Percentiles rank a stretch among this genome's conserved stretches.
phyloP scores from a whole-genome alignment of 2,113 vertebrate species.

The Poeciliopsis turrubarensis region DNA sequence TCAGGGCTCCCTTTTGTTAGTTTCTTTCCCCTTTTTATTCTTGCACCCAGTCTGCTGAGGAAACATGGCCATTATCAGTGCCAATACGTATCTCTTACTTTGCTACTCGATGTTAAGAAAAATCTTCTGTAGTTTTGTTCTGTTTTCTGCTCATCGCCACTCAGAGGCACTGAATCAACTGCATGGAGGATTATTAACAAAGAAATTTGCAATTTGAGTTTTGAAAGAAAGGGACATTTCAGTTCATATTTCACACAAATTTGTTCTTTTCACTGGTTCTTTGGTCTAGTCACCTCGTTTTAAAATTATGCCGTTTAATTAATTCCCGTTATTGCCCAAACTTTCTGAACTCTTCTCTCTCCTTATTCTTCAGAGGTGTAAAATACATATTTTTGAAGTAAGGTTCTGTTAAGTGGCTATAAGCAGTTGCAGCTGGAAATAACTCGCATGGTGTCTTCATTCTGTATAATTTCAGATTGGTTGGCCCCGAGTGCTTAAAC shows the following conservation, averaged over 20 bases:
- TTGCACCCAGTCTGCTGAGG: slow-evolving; percentile 15
- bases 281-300: background rate
- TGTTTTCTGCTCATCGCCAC: background rate
- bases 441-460: background rate
- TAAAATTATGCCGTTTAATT: background rate
- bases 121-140: background rate
- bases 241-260: background rate
- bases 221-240: background rate
- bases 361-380: background rate
- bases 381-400: background rate
- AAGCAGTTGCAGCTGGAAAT: no score
- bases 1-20: background rate
- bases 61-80: slow-evolving; percentile 21
- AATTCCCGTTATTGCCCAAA: background rate
- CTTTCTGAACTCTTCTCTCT: background rate
- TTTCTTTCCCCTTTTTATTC: slow-evolving; percentile 20
- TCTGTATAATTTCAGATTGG: background rate
- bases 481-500: background rate
- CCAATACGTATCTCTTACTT: slow-evolving; percentile 12
- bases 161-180: slow-evolving; percentile 2
- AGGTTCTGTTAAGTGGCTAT: background rate
- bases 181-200: background rate
- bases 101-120: slow-evolving; percentile 15
- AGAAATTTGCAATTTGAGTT: slow-evolving; percentile 2
- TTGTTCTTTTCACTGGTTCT: background rate